These are phyloP conservation scores for Poicephalus meyeri DNA, from an alignment of 2,113 vertebrate genomes.

Conservation along the genomic window DNA sequence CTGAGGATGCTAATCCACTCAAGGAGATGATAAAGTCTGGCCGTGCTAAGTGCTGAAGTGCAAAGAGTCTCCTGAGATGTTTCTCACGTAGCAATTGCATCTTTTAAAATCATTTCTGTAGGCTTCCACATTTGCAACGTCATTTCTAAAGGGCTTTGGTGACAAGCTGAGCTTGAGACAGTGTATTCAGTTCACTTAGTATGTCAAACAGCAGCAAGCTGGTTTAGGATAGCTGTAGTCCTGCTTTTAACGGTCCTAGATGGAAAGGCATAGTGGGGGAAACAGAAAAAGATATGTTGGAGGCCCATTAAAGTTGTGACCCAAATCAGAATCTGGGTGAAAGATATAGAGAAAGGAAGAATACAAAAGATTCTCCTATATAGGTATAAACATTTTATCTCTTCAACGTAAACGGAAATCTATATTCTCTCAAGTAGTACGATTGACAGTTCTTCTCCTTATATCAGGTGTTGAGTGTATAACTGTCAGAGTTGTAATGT, in stretches of 20 bases:
- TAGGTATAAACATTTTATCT: background rate
- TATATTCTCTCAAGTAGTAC: background rate
- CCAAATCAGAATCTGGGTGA: background rate
- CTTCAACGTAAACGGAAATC: background rate
- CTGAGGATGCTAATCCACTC: background rate
- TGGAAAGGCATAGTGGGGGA: background rate
- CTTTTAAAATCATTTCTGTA: background rate
- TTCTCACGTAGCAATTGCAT: background rate
- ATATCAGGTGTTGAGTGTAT: background rate
- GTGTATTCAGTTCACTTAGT: background rate
- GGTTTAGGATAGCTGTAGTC: background rate
- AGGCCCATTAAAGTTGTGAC: background rate
- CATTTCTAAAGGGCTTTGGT: background rate
- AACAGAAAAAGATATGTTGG: rapidly evolving
- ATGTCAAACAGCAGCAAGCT: background rate
- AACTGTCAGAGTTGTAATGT: background rate
- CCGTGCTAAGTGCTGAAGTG: no score
- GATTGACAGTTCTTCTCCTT: background rate
- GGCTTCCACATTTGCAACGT: background rate
- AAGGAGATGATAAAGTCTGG: background rate
- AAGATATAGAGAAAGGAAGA: background rate
- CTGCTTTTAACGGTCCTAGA: background rate
- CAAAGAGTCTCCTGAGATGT: background rate
- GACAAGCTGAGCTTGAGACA: background rate
- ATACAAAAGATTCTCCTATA: background rate